These are phyloP conservation scores for Ectemnius continuus DNA, from an alignment of 2,888 invertebrate species.

Conservation along the genomic window DNA sequence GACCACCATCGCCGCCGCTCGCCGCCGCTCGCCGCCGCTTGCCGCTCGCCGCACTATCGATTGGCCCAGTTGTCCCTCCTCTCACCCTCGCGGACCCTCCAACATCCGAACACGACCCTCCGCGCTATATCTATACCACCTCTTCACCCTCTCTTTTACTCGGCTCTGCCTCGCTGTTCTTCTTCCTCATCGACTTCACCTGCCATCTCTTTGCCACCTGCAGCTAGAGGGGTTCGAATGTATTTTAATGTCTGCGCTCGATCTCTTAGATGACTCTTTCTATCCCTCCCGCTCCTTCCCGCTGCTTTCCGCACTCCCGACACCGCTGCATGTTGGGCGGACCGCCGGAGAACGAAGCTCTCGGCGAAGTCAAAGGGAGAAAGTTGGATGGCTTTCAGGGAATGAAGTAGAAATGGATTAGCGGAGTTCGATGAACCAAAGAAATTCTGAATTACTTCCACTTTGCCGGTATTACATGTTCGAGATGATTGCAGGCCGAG, in stretches of 20 bases:
- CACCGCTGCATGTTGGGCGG: not conserved
- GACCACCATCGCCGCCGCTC: conserved; percentile 56
- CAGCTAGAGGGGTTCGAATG: conserved; percentile 3
- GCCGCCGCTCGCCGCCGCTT: conserved; percentile 60
- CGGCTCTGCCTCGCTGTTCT: not conserved
- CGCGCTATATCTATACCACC: conserved; percentile 30
- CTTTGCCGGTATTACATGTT: no score
- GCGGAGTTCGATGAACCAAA: no score
- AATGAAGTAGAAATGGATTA: not conserved
- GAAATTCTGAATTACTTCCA: no score
- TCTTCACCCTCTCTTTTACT: conserved; percentile 23
- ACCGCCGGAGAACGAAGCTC: not conserved
- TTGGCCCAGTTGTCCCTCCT: conserved; percentile 75
- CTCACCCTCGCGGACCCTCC: conserved; percentile 62
- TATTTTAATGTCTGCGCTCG: conserved; percentile 9
- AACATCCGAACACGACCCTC: conserved; percentile 61
- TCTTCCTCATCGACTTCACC: not conserved
- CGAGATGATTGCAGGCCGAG: not conserved
- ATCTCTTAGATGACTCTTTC: no score
- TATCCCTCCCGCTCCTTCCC: no score
- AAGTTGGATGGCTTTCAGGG: not conserved
- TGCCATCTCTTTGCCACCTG: not conserved
- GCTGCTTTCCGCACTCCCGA: no score
- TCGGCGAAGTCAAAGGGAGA: not conserved
- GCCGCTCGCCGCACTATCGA: conserved; percentile 68